Base-by-base conservation (phyloP, 2,888 invertebrate genomes). In the Acleris literana region DNA sequence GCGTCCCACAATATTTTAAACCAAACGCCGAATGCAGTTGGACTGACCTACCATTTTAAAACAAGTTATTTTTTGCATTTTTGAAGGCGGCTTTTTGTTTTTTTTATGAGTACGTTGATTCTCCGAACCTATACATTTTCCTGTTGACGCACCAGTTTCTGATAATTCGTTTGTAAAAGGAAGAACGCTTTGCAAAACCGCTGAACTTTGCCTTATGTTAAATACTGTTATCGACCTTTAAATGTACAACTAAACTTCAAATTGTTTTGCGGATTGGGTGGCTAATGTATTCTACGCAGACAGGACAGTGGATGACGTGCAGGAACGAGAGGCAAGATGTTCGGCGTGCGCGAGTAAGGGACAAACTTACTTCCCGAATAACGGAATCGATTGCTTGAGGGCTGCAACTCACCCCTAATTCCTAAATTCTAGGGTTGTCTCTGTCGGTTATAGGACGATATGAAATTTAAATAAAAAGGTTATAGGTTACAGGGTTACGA, bases 301-400 rank as follows among this genome's bases (percentile, higher is more conserved):
- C 83, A 78, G 79, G 79, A 81, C 64, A 68, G 39, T 22, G 51
- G 68, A 53, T 59, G 52, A 54, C 46, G 61, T 67, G 56, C 43
- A 46, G 18, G 39, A 64, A 73, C 64, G 83, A 81, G 85, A 86
- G 61, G 57, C 74, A 68, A 51, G 63, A 69, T 54, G 61, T 62
- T 64, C 70, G 74, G 73, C 68, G 68, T 66, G 76, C 70, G 83
- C 58, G 64, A 69, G 85, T 87, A 73, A 79, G 84, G 74, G 87
- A 81, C 71, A 69, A 71, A 78, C 70, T 70, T 70, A 81, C 80
- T 84, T 84, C 83, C 90, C 83, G 84, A 88, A 88, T 88, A 81
- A 80, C 76, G 71, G 78, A 86, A 91, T 91, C 90, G 90, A 91
- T 92, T 87, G 86, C 76, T 82, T 71, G 78, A 77, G 81, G 82